Percentiles rank a stretch among this genome's conserved stretches.
Conservation (phyloP, 2,113 vertebrate species). For the Microcebus murinus region DNA sequence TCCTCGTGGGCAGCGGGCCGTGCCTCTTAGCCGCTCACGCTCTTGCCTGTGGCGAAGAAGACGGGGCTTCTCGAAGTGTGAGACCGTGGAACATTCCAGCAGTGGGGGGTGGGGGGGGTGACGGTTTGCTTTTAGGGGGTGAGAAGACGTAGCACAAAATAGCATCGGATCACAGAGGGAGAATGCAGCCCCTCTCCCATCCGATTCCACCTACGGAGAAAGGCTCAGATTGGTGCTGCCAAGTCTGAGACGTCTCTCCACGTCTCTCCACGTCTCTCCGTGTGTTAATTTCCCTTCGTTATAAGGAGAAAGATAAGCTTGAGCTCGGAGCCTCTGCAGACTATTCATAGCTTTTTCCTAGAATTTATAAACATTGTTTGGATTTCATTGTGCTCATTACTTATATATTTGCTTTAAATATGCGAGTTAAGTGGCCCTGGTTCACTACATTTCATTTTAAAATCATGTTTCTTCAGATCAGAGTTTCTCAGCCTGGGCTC, state of each 20-base stretch:
- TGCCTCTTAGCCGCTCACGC: not conserved
- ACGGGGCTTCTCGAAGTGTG: not conserved
- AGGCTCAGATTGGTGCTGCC: rapidly evolving
- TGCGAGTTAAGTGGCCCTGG: no score
- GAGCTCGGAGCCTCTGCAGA: not conserved
- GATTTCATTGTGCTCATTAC: not conserved
- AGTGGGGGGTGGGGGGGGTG: no score
- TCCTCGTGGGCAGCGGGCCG: rapidly evolving
- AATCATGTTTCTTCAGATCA: not conserved
- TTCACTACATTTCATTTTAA: not conserved
- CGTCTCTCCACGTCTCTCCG: not conserved
- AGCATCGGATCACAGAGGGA: not conserved
- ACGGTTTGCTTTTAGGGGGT: rapidly evolving
- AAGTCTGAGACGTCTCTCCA: not conserved
- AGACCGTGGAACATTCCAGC: rapidly evolving
- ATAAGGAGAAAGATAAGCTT: not conserved
- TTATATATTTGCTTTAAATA: not conserved
- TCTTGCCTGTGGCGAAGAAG: rapidly evolving
- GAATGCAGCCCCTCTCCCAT: not conserved
- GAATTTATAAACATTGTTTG: not conserved
- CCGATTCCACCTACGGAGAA: rapidly evolving
- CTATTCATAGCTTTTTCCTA: not conserved
- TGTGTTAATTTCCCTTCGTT: not conserved
- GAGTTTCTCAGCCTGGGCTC: not conserved
- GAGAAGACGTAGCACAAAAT: not conserved